A percentile compares a stretch with the other conserved stretches of the same genome.
These are phyloP conservation scores for Sporophila hypoxantha DNA, from an alignment of 2,113 vertebrate species.

Conservation along the genomic window DNA sequence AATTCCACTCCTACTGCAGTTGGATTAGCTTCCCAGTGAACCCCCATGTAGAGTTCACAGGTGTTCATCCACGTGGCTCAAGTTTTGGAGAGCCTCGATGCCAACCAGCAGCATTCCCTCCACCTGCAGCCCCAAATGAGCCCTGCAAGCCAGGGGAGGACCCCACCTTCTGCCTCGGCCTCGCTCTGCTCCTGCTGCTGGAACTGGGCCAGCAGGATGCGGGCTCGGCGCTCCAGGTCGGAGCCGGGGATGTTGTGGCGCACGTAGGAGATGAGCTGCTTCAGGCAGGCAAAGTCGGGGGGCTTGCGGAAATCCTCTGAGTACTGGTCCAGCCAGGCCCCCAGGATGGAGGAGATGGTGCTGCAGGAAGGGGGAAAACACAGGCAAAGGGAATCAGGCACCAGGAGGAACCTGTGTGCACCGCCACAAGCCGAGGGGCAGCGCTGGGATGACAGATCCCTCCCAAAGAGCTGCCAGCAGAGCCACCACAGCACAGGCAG, in stretches of 20 bases:
- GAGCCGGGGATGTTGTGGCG: slow-evolving; percentile 87
- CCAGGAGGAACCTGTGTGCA: background rate
- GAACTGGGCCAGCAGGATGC: slow-evolving; percentile 89
- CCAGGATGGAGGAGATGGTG: slow-evolving; percentile 94
- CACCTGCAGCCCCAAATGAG: background rate
- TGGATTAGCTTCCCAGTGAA: background rate
- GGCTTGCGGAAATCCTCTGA: slow-evolving; percentile 94
- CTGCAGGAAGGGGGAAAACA: slow-evolving; percentile 42
- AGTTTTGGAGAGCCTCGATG: background rate
- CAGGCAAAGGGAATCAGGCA: background rate
- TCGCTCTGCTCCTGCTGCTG: slow-evolving; percentile 81
- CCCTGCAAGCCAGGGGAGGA: accelerated
- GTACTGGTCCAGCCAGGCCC: slow-evolving; percentile 97
- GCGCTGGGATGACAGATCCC: background rate
- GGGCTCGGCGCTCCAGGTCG: slow-evolving; percentile 89
- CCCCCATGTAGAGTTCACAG: background rate
- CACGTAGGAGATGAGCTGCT: slow-evolving; percentile 89
- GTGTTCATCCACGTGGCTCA: accelerated
- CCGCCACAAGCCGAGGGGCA: background rate
- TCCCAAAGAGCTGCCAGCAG: background rate
- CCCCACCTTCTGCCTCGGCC: slow-evolving; percentile 77
- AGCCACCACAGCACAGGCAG: background rate
- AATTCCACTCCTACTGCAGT: background rate
- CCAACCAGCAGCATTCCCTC: background rate
- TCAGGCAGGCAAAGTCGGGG: slow-evolving; percentile 83